Evolutionary conservation across 2,113 vertebrate species (phyloP), one percentile per base, ranked within the genome.

Genomic region (Hippocampus comes): DNA sequence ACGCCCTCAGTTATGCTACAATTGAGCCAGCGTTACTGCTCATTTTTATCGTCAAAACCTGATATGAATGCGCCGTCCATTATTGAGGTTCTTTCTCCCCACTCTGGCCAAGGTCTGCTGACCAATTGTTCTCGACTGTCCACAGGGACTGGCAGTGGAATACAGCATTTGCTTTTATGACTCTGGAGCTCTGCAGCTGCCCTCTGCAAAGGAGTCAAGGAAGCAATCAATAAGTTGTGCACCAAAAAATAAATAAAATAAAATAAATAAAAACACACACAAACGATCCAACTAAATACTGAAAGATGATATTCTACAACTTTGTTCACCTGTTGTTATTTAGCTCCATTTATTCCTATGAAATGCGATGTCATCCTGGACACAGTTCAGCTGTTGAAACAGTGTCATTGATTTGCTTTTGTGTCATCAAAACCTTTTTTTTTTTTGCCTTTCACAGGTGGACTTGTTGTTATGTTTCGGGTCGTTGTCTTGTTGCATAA

Each of bases 101-200:
- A 63, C 9, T 15, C 49, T 23, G 23, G 46, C 56, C 21, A 48
- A 51, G 67, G 60, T 60, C 66, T 73, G 27, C 67, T 9, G 9
- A 65, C 53, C 71, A 46, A 25, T 73, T 73, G 60, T 34, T 66
- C 42, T 60, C 4, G 53, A 41, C 11, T 5, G 34, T 66, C 67
- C 56, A 25, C 38, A 15, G 56, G 64, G 38, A 25, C 48, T 9
- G 56, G 25, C 63, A 20, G 46, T 20, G 30, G 55, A 20, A 41
- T 4, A 5, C n/a, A 10, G 38, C 21, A 20, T 68, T 55, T 63
- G 67, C 56, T 67, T 49, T 66, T 15, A 41, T 11, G 9, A 48
- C 30, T 41, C 20, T 3, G 49, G 51, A 67, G 66, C 18, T 27
- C 48, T 51, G 64, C n/a, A 46, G 25, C 23, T 25, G 38, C 25